Base-by-base conservation (phyloP, 1,140 invertebrate genomes). In the Pygmarrhopalites habei region DNA sequence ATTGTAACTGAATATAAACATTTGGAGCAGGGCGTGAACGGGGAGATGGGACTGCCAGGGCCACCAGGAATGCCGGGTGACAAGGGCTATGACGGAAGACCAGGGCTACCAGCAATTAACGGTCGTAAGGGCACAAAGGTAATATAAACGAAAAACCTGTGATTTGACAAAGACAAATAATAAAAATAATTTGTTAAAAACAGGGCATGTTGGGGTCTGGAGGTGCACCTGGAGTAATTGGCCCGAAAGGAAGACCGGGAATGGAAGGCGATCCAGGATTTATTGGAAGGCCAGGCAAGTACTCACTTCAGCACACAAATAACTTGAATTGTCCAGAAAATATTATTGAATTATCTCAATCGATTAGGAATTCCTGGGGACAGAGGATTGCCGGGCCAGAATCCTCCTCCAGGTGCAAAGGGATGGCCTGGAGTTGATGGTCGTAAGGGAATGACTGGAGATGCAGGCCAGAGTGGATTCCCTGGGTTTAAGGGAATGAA, bases 1-100 rank as follows among this genome's bases (percentile, higher is more conserved):
- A 74, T 74, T 29, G 85, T 75, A 15, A 58, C 69, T 29, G 66
- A 72, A 41, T 77, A 77, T 30, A 61, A 69, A 21, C 41, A 44
- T 53, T 69, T 64, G 17, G 5, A 44, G 12, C 60, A 60, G 51
- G 73, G 73, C 58, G 30, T 46, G n/a, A 57, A 30, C 29, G 61
- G 61, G 19, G 57, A 65, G 19, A 59, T 62, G 58, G 72, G 73
- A 56, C 26, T 57, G 41, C 32, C 47, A 15, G 56, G 56, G 25
- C 44, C 51, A 28, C 29, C 49, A 47, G 69, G 51, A 32, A 76
- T 78, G 25, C 52, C 39, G 21, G 81, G 81, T 41, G 64, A 64
- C 3, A 49, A 72, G 5, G 77, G 79, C 56, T 58, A 71, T 71
- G 10, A 23, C 19, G 57, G 57, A 46, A 26, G 57, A 19, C 57